Evolutionary conservation across 2,797 vertebrate genomes (phyloP), one percentile per base, ranked within the genome.

Genomic region (Siniperca scherzeri): DNA sequence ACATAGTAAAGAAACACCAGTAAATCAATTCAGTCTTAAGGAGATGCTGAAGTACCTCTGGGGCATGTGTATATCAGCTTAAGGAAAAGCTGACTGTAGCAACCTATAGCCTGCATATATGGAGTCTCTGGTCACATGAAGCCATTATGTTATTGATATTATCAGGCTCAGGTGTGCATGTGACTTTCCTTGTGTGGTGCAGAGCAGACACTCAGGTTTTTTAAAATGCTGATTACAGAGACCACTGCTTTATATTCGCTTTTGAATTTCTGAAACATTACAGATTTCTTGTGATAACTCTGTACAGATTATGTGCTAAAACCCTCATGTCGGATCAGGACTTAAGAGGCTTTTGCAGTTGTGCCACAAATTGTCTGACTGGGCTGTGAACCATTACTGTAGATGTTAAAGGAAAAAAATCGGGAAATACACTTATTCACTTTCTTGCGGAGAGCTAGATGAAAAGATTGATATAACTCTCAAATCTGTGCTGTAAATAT

Each of bases 11-110:
- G 36, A 60, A 57, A 71, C 44, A 12, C 21, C 21, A 25, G 11
- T 22, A 30, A 72, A 61, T 73, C 22, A 30, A 56, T 78, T 73
- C 55, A 69, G 13, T 9, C 14, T 78, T 27, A 65, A 44, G 55
- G 33, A 67, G 12, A 44, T 22, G 5, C 22, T 64, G 19, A 50
- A 52, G 65, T 36, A 44, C 65, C 30, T 16, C 30, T 16, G n/a
- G 22, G 19, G 27, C 50, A 22, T 65, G 46, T 10, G 12, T 53
- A 27, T 62, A 10, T 64, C 14, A 10, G 69, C 50, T 55, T 48
- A 48, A 60, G 19, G 44, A 52, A 44, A 53, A 70, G 36, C 22
- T 46, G 52, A 55, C 27, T 61, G 36, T 21, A 42, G 27, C 19
- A 42, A 27, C 19, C 21, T 13, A 46, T 10, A 17, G 33, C 30